Base-by-base conservation (phyloP, 1,140 invertebrate species). In the Drosophila bocqueti region DNA sequence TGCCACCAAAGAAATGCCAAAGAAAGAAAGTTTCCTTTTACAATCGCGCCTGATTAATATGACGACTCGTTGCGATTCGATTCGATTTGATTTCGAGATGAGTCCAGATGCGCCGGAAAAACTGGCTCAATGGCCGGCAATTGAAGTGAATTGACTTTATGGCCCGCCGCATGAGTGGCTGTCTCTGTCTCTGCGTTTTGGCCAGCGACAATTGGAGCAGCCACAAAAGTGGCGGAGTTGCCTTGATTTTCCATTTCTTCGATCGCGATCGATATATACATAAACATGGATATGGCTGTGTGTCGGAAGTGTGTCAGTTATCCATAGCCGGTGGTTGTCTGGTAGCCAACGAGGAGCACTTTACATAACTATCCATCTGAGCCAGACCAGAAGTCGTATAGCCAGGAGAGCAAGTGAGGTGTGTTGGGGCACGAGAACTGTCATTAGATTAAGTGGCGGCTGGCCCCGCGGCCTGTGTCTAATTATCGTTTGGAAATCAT, bases 361-460 rank as follows among this genome's bases (percentile, higher is more conserved):
- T 73, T 73, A 68, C 60, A 57, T 63, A 63, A 67, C 55, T 78
- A 73, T 72, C 76, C 49, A 58, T 55, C 73, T 61, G 18, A 74
- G 62, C 36, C 72, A 89, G 83, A 81, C 84, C 81, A 89, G 84
- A 89, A 90, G 84, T 89, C 81, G 85, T 79, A 81, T 89, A 84
- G 55, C 24, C 43, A n/a, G 38, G 34, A 31, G 43, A 50, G 64
- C 45, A 45, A 34, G 47, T 40, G 42, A 52, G 65, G 68, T 79
- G 78, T 66, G 78, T 58, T 3, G 59, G 47, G 59, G 47, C 31
- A 50, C 42, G 81, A 90, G 85, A 89, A 89, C 84, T 89, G 84
- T 78, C 84, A 89, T 89, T 89, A 89, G 81, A 84, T 90, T 89
- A 84, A 89, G 81, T 89, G 85, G 84, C 85, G 72, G 85, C 72